A percentile compares a stretch with the other conserved stretches of the same genome.
phyloP scores from a whole-genome alignment of 2,113 vertebrate genomes.

The Xiphophorus hellerii region DNA sequence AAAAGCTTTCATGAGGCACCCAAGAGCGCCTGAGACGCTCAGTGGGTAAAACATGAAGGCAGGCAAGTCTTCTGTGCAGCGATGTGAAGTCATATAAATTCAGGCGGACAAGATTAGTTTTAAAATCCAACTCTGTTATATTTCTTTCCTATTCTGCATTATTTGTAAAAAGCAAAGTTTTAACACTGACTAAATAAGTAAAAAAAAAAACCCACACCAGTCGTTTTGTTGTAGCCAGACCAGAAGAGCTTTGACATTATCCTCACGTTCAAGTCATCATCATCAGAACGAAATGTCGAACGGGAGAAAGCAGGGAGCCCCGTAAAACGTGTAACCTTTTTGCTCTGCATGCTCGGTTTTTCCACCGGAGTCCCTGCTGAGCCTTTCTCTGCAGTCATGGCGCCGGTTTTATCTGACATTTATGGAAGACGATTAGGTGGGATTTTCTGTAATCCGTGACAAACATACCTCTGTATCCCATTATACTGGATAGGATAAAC shows the following conservation, averaged over 20 bases:
- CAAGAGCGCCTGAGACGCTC: slow-evolving; percentile 13
- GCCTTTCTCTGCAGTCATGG: slow-evolving; percentile 25
- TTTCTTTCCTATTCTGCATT: not conserved
- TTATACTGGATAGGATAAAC: slow-evolving; percentile 28
- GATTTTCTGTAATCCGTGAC: slow-evolving; percentile 36
- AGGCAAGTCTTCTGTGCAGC: slow-evolving; percentile 3
- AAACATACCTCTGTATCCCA: slow-evolving; percentile 43
- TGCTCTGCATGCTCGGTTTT: slow-evolving; percentile 6
- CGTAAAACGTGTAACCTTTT: slow-evolving; percentile 62
- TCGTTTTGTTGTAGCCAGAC: not conserved
- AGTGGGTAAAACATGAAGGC: slow-evolving; percentile 4
- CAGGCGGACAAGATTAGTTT: not conserved
- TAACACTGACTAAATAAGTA: not conserved
- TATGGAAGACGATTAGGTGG: slow-evolving; percentile 56
- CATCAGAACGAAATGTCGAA: slow-evolving; percentile 68
- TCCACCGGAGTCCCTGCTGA: slow-evolving; percentile 10
- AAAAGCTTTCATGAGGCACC: slow-evolving; percentile 35
- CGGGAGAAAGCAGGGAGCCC: slow-evolving; percentile 47
- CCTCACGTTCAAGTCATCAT: slow-evolving; percentile 57
- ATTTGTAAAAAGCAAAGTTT: slow-evolving; percentile 1
- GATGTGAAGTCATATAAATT: not conserved
- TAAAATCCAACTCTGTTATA: not conserved
- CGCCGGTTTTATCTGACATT: slow-evolving; percentile 62
- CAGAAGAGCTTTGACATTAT: slow-evolving; percentile 58
- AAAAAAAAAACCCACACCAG: not conserved